Evolutionary conservation across 2,888 invertebrate species (phyloP).

Genomic region (Dryococelus australis): DNA sequence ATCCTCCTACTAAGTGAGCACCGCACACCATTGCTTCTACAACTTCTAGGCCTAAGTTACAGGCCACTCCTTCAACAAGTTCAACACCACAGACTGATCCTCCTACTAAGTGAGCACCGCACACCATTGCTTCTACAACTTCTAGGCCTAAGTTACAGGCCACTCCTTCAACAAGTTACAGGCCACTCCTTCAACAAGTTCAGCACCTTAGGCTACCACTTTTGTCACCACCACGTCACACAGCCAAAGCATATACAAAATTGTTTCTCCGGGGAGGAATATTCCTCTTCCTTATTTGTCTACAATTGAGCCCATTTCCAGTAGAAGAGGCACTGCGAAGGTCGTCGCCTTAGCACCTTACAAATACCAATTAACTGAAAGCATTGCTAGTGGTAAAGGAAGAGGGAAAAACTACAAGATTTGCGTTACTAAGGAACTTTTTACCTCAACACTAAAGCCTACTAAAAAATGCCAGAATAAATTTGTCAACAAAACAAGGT

Average conservation of each 20-base stretch:
- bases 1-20: neutral
- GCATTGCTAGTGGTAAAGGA: neutral
- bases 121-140: no score
- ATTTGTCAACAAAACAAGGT: neutral
- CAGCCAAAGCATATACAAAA: neutral
- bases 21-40: neutral
- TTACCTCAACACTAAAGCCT: neutral
- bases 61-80: no score
- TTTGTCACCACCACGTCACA: neutral
- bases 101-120: no score
- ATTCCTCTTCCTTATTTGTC: neutral
- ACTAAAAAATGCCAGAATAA: neutral
- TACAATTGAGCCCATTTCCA: neutral
- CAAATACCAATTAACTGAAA: neutral
- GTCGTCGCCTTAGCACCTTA: neutral
- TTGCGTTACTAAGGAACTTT: neutral
- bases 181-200: slow-evolving; percentile 16
- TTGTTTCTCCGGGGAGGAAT: neutral
- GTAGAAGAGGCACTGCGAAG: neutral
- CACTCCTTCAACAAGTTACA: no score
- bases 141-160: no score
- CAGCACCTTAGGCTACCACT: neutral
- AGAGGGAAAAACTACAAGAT: neutral
- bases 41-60: no score
- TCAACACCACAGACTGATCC: no score